phyloP scores from a whole-genome alignment of 2,888 invertebrate species.

The Drosophila affinis region DNA sequence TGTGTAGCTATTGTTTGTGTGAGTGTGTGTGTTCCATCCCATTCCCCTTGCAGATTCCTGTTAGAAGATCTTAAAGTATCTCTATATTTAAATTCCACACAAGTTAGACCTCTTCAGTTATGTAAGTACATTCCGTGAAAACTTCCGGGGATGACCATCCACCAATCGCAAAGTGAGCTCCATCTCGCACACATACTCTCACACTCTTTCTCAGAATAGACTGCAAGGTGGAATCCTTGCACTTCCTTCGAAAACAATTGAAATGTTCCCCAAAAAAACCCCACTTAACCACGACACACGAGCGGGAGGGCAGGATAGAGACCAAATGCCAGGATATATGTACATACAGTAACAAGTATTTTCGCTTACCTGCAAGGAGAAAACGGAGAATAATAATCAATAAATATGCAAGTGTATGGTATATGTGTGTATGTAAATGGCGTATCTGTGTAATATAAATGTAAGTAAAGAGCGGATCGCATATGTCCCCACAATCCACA shows the following conservation, averaged over 20 bases:
- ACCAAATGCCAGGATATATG: conserved; percentile 22
- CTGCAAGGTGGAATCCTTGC: too few species aligned
- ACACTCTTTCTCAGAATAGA: too few species aligned
- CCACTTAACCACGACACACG: conserved; percentile 24
- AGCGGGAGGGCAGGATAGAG: not conserved
- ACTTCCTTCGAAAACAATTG: not conserved
- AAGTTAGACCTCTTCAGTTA: too few species aligned
- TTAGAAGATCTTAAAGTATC: not conserved
- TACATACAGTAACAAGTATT: conserved; percentile 29
- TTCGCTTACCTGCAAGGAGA: conserved; percentile 70
- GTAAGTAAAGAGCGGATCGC: conserved; percentile 7
- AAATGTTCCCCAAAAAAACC: conserved; percentile 28
- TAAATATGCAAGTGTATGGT: too few species aligned
- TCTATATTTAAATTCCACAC: too few species aligned
- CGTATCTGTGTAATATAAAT: too few species aligned
- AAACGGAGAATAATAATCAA: conserved; percentile 56
- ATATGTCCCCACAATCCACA: conserved; percentile 2
- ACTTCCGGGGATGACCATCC: too few species aligned
- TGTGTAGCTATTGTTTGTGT: not conserved
- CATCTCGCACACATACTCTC: too few species aligned
- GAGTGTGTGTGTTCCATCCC: too few species aligned
- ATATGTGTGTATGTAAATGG: conserved; percentile 25
- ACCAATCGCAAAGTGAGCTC: too few species aligned
- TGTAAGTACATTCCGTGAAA: too few species aligned
- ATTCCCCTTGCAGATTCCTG: not conserved